These are phyloP conservation scores for Oscheius sp. DNA, from an alignment of 2,888 invertebrate species.

Conservation along the genomic window DNA sequence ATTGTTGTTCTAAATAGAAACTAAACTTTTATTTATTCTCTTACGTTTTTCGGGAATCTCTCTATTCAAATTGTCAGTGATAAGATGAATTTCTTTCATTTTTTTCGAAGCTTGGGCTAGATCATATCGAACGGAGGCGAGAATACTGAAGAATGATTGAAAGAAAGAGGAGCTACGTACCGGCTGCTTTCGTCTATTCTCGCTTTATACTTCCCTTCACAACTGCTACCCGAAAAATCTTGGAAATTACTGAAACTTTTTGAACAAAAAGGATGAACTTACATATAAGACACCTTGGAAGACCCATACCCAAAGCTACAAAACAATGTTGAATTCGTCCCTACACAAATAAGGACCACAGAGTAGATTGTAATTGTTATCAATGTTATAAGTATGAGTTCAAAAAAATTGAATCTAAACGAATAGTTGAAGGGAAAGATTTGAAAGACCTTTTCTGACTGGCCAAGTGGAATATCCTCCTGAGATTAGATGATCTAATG, in stretches of 20 bases:
- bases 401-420: constrained; percentile 16
- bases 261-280: background rate
- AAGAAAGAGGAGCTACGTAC: background rate
- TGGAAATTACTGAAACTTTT: constrained; percentile 9
- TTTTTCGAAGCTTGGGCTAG: constrained; percentile 48
- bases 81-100: constrained; percentile 49
- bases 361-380: constrained; percentile 12
- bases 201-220: background rate
- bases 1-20: constrained; percentile 52
- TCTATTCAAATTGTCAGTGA: constrained; percentile 53
- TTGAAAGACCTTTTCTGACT: background rate
- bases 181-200: constrained; percentile 5
- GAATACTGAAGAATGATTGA: constrained; percentile 36
- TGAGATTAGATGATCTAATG: background rate
- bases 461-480: constrained; percentile 5
- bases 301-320: constrained; percentile 3
- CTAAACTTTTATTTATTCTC: background rate
- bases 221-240: background rate
- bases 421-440: background rate
- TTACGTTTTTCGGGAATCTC: constrained; percentile 60
- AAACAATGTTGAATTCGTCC: constrained; percentile 14
- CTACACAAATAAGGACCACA: constrained; percentile 2
- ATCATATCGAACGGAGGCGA: constrained; percentile 51
- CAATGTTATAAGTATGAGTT: background rate
- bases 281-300: constrained; percentile 6